Percentiles rank a stretch among this genome's conserved stretches.
phyloP scores from a whole-genome alignment of 2,797 vertebrate genomes.

The Sebastes oblongus region DNA sequence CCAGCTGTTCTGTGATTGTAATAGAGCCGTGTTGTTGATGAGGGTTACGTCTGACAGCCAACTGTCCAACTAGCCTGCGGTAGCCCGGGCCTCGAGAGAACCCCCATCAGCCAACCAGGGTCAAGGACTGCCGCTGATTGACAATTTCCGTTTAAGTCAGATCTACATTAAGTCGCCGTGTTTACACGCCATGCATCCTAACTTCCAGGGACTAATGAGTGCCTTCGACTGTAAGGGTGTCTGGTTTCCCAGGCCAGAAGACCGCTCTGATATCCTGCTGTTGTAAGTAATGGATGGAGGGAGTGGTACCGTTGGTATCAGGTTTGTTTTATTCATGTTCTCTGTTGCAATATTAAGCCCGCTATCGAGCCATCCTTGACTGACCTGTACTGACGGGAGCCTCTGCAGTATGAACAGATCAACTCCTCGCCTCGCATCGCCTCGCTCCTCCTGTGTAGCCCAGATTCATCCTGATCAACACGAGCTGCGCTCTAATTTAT shows the following conservation, averaged over 20 bases:
- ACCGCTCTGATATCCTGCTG: constrained; percentile 43
- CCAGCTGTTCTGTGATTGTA: constrained; percentile 65
- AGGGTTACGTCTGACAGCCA: constrained; percentile 66
- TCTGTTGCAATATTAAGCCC: constrained; percentile 78
- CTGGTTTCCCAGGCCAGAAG: constrained; percentile 36
- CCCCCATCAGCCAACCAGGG: constrained; percentile 66
- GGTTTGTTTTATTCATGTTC: constrained; percentile 78
- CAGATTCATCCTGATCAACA: constrained; percentile 44
- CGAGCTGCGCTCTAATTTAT: constrained; percentile 55
- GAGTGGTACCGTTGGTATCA: constrained; percentile 63
- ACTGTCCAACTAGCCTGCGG: constrained; percentile 52
- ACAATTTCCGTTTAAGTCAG: constrained; percentile 60
- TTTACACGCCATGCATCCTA: constrained; percentile 66
- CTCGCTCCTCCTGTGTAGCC: constrained; percentile 17
- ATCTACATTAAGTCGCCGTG: constrained; percentile 61
- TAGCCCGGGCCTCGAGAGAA: constrained; percentile 60
- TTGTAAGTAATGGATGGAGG: constrained; percentile 69
- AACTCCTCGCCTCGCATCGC: constrained; percentile 15
- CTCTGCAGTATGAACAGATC: constrained; percentile 55
- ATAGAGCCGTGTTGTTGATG: constrained; percentile 53
- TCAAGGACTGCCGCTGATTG: constrained; percentile 75
- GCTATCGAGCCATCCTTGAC: constrained; percentile 75
- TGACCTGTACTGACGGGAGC: constrained; percentile 60
- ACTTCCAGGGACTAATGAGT: constrained; percentile 40
- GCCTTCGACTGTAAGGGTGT: constrained; percentile 22